These are phyloP conservation scores for Sorex araneus DNA, from an alignment of 2,113 vertebrate genomes.

Conservation along the genomic window DNA sequence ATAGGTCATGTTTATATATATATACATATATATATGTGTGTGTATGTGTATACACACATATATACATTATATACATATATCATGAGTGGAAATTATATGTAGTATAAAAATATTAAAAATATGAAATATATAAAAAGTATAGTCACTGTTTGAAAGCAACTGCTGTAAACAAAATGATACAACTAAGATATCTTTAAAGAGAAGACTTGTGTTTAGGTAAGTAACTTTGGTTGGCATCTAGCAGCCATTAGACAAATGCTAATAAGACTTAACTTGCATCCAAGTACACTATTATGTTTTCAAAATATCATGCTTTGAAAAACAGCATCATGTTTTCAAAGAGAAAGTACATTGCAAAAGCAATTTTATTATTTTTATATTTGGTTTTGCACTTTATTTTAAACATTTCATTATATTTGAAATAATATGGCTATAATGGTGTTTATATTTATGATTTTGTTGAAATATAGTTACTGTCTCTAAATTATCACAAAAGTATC, in stretches of 20 bases:
- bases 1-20: neutral
- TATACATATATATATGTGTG: too few species aligned
- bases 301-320: too few species aligned
- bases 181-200: neutral
- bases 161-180: neutral
- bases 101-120: constrained; percentile 31
- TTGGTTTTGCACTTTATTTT: too few species aligned
- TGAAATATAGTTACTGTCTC: too few species aligned
- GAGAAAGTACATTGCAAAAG: neutral
- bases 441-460: too few species aligned
- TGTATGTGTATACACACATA: too few species aligned
- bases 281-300: constrained; percentile 22
- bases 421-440: too few species aligned
- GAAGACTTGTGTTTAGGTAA: neutral
- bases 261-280: neutral
- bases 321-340: constrained; percentile 9
- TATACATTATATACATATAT: neutral
- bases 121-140: constrained; percentile 16
- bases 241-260: neutral
- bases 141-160: neutral
- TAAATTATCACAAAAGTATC: too few species aligned
- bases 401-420: too few species aligned
- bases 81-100: neutral
- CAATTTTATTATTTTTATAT: neutral
- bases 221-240: neutral